A percentile compares a stretch with the other conserved stretches of the same genome.
Evolutionary conservation across 92 coral and sea anemone species (phyloP).

Genomic region (Porites evermanni): DNA sequence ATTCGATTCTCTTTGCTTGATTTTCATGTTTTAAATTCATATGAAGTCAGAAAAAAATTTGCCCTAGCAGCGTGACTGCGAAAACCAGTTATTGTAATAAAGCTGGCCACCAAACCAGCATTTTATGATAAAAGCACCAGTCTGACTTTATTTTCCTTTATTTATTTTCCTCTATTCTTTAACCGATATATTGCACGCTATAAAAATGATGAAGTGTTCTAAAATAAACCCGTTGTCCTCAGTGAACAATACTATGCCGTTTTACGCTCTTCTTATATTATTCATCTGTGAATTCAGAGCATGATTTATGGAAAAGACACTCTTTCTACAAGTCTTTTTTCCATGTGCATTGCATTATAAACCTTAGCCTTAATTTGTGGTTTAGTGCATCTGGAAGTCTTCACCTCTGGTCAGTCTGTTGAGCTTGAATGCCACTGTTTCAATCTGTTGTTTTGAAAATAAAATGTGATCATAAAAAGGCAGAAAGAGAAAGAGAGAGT

Average conservation of each 20-base stretch:
- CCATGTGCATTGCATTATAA: too few relatives aligned
- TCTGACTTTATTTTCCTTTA: neutral
- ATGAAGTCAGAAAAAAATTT: neutral
- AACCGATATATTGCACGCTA: neutral
- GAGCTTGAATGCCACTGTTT: too few relatives aligned
- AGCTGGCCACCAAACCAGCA: constrained; percentile 6
- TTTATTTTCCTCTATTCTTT: neutral
- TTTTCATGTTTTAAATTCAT: neutral
- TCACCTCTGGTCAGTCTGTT: too few relatives aligned
- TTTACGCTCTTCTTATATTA: neutral
- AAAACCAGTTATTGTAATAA: neutral
- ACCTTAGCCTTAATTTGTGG: too few relatives aligned
- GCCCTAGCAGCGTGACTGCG: neutral
- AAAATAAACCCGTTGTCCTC: constrained; percentile 1
- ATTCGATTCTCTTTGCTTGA: neutral
- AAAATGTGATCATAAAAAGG: too few relatives aligned
- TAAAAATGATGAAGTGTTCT: neutral
- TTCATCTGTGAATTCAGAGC: neutral
- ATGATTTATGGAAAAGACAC: neutral
- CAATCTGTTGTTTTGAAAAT: too few relatives aligned
- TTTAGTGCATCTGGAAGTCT: too few relatives aligned
- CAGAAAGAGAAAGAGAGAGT: too few relatives aligned
- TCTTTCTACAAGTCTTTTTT: too few relatives aligned
- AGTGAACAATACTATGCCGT: neutral
- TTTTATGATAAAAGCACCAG: neutral